Percentiles rank a stretch among this genome's conserved stretches.
Evolutionary conservation across 2,113 vertebrate genomes (phyloP).

Genomic region (Epinephelus fuscoguttatus): DNA sequence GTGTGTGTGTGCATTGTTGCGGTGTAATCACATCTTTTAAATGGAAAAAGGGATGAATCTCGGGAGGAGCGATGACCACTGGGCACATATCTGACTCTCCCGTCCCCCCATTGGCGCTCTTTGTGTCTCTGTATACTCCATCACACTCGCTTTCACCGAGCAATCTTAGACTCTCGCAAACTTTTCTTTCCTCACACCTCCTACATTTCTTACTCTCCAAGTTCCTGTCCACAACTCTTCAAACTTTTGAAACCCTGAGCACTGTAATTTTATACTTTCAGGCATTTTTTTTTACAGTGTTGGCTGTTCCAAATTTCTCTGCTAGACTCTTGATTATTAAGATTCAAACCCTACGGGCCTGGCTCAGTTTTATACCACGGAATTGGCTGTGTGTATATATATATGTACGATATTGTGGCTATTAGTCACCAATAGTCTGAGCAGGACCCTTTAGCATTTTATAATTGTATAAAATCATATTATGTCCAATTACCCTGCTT

Average conservation of each 20-base stretch:
- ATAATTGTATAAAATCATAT: neutral
- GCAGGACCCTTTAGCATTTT: neutral
- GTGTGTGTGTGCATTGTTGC: constrained; percentile 53
- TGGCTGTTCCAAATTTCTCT: neutral
- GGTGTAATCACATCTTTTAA: constrained; percentile 80
- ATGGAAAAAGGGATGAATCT: constrained; percentile 74
- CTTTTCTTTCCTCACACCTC: constrained; percentile 31
- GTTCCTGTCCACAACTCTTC: constrained; percentile 23
- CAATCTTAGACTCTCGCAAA: constrained; percentile 37
- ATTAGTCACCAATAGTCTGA: neutral
- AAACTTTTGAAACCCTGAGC: constrained; percentile 18
- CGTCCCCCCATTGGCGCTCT: constrained; percentile 19
- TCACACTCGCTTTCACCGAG: constrained; percentile 54
- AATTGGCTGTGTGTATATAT: neutral
- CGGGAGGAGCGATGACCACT: constrained; percentile 70
- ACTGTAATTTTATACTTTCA: neutral
- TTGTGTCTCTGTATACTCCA: constrained; percentile 52
- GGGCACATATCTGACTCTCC: constrained; percentile 59
- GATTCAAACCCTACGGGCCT: neutral
- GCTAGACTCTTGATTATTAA: neutral
- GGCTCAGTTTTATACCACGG: neutral
- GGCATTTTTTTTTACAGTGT: neutral
- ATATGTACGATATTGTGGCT: neutral
- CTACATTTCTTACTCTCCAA: constrained; percentile 1
- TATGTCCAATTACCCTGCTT: neutral